A percentile compares a stretch with the other conserved stretches of the same genome.
phyloP scores from a whole-genome alignment of 2,797 vertebrate genomes.

The Perodicticus potto region DNA sequence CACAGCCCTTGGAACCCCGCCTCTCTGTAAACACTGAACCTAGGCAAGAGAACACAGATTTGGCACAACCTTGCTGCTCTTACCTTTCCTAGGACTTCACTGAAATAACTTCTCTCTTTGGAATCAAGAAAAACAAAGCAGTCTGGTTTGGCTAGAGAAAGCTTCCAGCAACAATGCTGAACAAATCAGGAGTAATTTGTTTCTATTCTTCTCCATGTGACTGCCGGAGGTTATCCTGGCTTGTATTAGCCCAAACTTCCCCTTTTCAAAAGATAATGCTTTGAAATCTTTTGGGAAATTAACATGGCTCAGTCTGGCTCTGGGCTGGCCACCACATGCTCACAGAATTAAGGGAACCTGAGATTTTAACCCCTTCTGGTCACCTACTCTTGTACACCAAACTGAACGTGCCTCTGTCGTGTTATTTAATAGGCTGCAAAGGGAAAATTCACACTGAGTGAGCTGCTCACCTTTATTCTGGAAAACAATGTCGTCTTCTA shows the following conservation, averaged over 20 bases:
- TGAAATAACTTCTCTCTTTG: conserved; percentile 36
- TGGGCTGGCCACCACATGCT: conserved; percentile 77
- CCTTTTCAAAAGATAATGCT: conserved; percentile 81
- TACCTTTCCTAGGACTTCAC: conserved; percentile 31
- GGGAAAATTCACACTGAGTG: not conserved
- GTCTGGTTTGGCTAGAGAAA: conserved; percentile 30
- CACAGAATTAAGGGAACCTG: conserved; percentile 50
- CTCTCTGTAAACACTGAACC: not conserved
- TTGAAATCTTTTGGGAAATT: conserved; percentile 83
- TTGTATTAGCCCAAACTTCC: conserved; percentile 82
- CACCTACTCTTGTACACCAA: not conserved
- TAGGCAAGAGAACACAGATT: not conserved
- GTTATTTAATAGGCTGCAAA: not conserved
- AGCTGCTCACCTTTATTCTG: conserved; percentile 5
- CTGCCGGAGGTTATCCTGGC: conserved; percentile 76
- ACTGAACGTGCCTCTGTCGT: not conserved
- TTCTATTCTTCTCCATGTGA: conserved; percentile 75
- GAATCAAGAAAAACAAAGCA: conserved; percentile 56
- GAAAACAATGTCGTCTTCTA: not conserved
- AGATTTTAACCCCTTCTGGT: conserved; percentile 66
- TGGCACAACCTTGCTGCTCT: not conserved
- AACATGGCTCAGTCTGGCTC: conserved; percentile 73
- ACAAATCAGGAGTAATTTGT: conserved; percentile 79
- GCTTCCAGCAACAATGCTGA: conserved; percentile 38
- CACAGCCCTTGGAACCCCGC: accelerated